Evolutionary conservation across 2,888 invertebrate species (phyloP).

Genomic region (Heliconius ethilla): DNA sequence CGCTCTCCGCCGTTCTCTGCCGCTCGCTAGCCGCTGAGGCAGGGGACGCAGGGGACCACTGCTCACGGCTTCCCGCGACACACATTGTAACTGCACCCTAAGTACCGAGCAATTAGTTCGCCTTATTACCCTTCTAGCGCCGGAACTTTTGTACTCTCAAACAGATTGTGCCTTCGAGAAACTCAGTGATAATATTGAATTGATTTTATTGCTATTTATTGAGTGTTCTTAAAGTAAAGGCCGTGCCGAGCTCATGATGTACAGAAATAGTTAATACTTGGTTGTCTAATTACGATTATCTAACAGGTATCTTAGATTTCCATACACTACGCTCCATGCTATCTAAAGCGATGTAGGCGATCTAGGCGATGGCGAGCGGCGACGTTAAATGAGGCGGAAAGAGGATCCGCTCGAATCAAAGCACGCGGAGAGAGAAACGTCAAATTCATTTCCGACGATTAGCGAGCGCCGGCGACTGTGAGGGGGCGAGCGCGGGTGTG

Average conservation of each 20-base stretch:
- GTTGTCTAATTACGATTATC: not conserved
- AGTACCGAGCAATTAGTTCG: conserved; percentile 31
- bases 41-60: conserved; percentile 1
- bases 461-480: conserved; percentile 54
- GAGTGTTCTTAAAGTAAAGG: not conserved
- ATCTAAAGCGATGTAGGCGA: not conserved
- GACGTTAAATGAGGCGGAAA: conserved; percentile 54
- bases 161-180: conserved; percentile 20
- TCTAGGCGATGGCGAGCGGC: conserved; percentile 33
- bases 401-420: conserved; percentile 54
- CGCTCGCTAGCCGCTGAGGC: not conserved
- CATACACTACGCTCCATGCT: not conserved
- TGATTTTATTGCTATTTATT: not conserved
- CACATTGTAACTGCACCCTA: conserved; percentile 27
- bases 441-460: conserved; percentile 62
- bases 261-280: not conserved
- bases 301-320: not conserved
- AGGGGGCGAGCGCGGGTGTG: conserved; percentile 34
- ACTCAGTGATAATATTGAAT: not conserved
- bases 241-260: not conserved
- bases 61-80: conserved; percentile 31
- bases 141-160: conserved; percentile 22
- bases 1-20: not conserved
- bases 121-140: conserved; percentile 32
- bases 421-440: conserved; percentile 55